phyloP scores from a whole-genome alignment of 2,888 invertebrate genomes.

The Cephus pulcher region DNA sequence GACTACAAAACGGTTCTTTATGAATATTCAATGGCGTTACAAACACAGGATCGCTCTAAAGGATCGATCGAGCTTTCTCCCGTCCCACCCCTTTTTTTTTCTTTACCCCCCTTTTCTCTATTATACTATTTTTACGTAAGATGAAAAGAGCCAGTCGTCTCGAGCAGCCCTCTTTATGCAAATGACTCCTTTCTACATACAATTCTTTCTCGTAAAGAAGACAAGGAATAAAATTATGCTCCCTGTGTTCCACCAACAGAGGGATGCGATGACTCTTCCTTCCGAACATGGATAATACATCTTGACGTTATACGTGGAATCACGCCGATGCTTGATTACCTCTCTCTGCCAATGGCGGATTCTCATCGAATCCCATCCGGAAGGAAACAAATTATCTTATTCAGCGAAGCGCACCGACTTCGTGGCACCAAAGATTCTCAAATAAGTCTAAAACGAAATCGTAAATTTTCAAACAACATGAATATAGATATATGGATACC shows the following conservation, averaged over 20 bases:
- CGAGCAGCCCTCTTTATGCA: slow-evolving; percentile 38
- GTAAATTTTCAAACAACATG: not conserved
- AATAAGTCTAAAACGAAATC: not conserved
- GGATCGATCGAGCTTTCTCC: slow-evolving; percentile 45
- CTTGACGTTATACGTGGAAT: not conserved
- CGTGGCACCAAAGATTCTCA: not conserved
- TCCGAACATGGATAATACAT: not conserved
- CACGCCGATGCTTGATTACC: not conserved
- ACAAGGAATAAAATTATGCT: not conserved
- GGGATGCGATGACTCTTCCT: not conserved
- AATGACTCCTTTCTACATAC: slow-evolving; percentile 20
- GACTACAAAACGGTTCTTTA: slow-evolving; percentile 33
- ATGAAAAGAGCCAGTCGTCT: not conserved
- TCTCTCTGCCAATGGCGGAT: not conserved
- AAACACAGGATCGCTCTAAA: slow-evolving; percentile 15
- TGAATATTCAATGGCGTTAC: slow-evolving; percentile 52
- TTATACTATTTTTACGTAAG: slow-evolving; percentile 18
- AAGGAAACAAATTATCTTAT: not conserved
- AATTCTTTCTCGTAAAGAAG: not conserved
- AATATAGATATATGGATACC: not conserved
- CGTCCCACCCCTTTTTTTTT: slow-evolving; percentile 25
- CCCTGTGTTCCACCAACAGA: not conserved
- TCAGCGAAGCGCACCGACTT: not conserved
- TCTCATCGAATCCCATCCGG: not conserved
- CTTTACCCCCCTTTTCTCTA: slow-evolving; percentile 42